phyloP scores from a whole-genome alignment of 2,797 vertebrate species.

The Clarias fuscus region DNA sequence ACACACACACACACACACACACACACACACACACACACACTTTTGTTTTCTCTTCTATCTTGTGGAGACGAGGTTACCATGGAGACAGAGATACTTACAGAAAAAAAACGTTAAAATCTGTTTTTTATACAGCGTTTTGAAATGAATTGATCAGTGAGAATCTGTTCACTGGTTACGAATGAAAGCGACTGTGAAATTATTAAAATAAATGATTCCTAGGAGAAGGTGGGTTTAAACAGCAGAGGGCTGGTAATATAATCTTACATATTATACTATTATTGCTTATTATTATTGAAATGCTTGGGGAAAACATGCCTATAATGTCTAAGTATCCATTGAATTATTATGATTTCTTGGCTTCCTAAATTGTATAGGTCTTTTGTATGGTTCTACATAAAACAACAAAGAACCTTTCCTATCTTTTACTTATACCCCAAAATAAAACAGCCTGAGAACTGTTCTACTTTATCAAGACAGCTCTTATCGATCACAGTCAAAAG shows the following conservation, averaged over 20 bases:
- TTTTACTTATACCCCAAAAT: not conserved
- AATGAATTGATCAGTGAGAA: slow-evolving; percentile 30
- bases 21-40: slow-evolving; percentile 57
- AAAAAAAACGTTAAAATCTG: slow-evolving; percentile 60
- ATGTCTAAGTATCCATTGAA: not conserved
- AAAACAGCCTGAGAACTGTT: not conserved
- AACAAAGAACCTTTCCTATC: not conserved
- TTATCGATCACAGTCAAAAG: slow-evolving; percentile 3
- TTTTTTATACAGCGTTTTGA: slow-evolving; percentile 53
- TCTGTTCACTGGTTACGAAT: slow-evolving; percentile 1
- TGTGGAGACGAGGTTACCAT: slow-evolving; percentile 72
- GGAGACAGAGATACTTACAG: slow-evolving; percentile 69
- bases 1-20: slow-evolving; percentile 60
- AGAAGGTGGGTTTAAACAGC: not conserved
- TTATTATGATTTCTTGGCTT: not conserved
- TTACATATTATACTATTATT: not conserved
- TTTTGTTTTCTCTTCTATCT: slow-evolving; percentile 52
- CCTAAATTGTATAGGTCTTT: not conserved
- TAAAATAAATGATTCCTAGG: not conserved
- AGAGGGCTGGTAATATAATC: not conserved
- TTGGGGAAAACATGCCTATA: not conserved
- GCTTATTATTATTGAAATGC: not conserved
- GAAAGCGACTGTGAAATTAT: slow-evolving; percentile 13
- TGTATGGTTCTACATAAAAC: not conserved
- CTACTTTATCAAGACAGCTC: slow-evolving; percentile 1